Evolutionary conservation across 2,888 invertebrate species (phyloP).

Genomic region (Sisyra nigra): DNA sequence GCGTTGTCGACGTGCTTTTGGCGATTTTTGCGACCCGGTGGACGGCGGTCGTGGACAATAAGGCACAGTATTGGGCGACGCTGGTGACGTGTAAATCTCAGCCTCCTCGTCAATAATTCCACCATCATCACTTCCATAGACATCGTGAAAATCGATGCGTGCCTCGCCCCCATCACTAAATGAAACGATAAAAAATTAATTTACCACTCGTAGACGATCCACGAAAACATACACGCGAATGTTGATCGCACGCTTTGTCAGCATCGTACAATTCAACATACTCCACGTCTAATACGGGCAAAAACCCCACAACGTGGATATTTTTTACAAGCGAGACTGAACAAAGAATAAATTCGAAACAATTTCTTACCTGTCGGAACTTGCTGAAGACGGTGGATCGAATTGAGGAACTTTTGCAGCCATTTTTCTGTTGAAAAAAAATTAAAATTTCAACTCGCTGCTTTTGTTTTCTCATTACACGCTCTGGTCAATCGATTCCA

Average conservation of each 20-base stretch:
- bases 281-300: too few relatives aligned
- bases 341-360: too few relatives aligned
- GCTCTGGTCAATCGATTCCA: too few relatives aligned
- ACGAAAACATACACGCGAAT: constrained; percentile 6
- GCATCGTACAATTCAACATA: constrained; percentile 6
- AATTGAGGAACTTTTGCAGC: constrained; percentile 42
- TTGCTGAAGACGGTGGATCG: constrained; percentile 80
- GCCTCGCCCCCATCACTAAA: constrained; percentile 35
- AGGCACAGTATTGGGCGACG: constrained; percentile 60
- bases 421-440: constrained; percentile 21
- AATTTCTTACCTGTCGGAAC: constrained; percentile 66
- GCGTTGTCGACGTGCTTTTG: constrained; percentile 58
- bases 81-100: constrained; percentile 40
- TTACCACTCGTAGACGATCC: constrained; percentile 8
- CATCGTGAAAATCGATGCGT: constrained; percentile 49
- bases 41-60: constrained; percentile 59
- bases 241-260: constrained; percentile 4
- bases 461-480: too few relatives aligned
- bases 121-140: constrained; percentile 25
- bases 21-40: constrained; percentile 57
- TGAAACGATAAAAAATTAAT: constrained; percentile 7
- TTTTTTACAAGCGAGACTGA: neutral
- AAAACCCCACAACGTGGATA: neutral
- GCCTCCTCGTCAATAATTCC: constrained; percentile 25
- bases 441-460: neutral